A percentile compares a stretch with the other conserved stretches of the same genome.
Conservation (phyloP, 2,888 invertebrate species). For the Andrena bucephala region DNA sequence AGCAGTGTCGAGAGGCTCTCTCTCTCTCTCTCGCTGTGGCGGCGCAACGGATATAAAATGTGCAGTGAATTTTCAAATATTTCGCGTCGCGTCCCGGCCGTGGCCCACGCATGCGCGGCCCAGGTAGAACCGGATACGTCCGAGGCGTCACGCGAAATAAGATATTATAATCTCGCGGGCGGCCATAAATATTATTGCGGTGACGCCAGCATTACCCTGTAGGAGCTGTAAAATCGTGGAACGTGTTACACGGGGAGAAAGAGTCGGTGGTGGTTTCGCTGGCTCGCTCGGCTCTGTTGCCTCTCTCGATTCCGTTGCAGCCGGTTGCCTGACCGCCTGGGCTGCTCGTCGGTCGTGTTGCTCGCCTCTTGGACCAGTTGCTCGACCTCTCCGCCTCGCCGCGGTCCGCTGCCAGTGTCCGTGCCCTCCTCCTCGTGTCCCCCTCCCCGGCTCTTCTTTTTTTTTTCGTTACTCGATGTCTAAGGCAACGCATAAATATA, state of each 20-base stretch:
- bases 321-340: conserved; percentile 16
- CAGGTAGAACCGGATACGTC: conserved; percentile 77
- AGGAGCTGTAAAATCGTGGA: conserved; percentile 79
- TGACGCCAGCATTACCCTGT: conserved; percentile 77
- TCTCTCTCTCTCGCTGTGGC: not conserved
- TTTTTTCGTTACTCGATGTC: conserved; percentile 45
- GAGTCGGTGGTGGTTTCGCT: conserved; percentile 38
- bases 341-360: conserved; percentile 8
- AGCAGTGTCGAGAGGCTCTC: no score
- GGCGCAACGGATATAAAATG: conserved; percentile 63
- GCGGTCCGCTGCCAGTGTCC: not conserved
- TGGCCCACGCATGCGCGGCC: conserved; percentile 69
- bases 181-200: conserved; percentile 80
- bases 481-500: conserved; percentile 65
- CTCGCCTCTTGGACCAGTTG: conserved; percentile 22
- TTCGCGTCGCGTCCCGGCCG: conserved; percentile 43
- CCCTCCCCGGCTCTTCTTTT: conserved; percentile 11
- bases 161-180: conserved; percentile 82
- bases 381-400: conserved; percentile 7
- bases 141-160: conserved; percentile 77
- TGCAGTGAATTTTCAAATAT: conserved; percentile 72
- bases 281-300: not conserved
- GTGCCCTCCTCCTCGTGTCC: conserved; percentile 9
- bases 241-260: conserved; percentile 76
- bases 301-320: not conserved